Evolutionary conservation across 2,888 invertebrate genomes (phyloP).

Genomic region (Drosophila colorata): DNA sequence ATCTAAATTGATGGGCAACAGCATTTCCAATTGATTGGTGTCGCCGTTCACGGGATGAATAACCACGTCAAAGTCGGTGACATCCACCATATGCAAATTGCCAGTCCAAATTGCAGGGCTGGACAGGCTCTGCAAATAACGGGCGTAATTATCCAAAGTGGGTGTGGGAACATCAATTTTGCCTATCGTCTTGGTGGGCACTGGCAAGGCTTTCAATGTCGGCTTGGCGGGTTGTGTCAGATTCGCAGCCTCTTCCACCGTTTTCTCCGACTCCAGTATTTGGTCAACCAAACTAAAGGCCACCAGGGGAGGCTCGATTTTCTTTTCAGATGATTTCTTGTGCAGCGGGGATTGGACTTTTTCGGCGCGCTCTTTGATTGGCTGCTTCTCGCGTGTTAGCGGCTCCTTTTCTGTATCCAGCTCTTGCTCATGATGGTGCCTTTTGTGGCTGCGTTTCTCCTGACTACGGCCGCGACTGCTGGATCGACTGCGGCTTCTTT

Average conservation of each 20-base stretch:
- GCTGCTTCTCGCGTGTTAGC: constrained; percentile 31
- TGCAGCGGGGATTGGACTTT: constrained; percentile 25
- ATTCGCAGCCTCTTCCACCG: constrained; percentile 84
- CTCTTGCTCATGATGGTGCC: constrained; percentile 57
- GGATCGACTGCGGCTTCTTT: constrained; percentile 81
- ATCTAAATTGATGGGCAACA: constrained; percentile 90
- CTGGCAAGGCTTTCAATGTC: constrained; percentile 23
- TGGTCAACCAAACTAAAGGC: constrained; percentile 83
- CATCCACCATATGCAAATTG: constrained; percentile 95
- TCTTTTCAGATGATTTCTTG: constrained; percentile 57
- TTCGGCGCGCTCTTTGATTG: constrained; percentile 35
- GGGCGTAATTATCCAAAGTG: constrained; percentile 55
- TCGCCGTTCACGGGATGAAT: constrained; percentile 88
- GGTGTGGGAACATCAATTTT: constrained; percentile 16
- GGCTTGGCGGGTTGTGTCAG: constrained; percentile 57
- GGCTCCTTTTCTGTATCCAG: constrained; percentile 55
- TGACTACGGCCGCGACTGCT: constrained; percentile 80
- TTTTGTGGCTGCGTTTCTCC: constrained; percentile 77
- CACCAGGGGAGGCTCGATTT: constrained; percentile 34
- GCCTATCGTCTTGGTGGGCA: not conserved
- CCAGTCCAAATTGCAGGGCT: constrained; percentile 87
- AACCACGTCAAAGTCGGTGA: constrained; percentile 93
- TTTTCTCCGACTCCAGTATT: constrained; percentile 84
- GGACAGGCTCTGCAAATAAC: constrained; percentile 68
- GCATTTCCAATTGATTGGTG: constrained; percentile 72